Conservation (phyloP, 2,113 vertebrate species). For the Pogonocichla stellata region DNA sequence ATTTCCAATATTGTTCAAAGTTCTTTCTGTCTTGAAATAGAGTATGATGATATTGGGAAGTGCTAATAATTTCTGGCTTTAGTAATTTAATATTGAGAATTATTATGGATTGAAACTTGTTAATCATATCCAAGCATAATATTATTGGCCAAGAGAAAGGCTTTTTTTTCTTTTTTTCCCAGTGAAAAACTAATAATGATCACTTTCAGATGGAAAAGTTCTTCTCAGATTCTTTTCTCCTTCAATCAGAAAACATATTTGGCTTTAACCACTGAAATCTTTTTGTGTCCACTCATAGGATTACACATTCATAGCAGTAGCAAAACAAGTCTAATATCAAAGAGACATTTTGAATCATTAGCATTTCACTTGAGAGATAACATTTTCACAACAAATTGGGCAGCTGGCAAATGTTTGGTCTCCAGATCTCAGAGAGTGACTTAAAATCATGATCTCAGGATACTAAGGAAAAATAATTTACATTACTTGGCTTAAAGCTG, state of each 20-base stretch:
- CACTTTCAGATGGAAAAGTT: not conserved
- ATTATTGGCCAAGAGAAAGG: not conserved
- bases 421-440: not conserved
- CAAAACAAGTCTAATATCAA: not conserved
- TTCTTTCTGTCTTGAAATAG: not conserved
- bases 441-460: slow-evolving; percentile 26
- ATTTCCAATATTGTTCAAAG: not conserved
- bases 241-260: not conserved
- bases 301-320: not conserved
- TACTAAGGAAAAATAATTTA: slow-evolving; percentile 13
- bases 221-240: not conserved
- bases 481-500: not conserved
- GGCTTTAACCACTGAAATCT: not conserved
- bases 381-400: slow-evolving; percentile 55
- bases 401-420: slow-evolving; percentile 38
- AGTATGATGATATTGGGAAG: not conserved
- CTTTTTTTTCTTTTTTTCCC: not conserved
- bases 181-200: not conserved
- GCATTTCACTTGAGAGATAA: slow-evolving; percentile 39
- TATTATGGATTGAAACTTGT: not conserved
- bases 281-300: not conserved
- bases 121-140: not conserved
- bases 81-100: not conserved
- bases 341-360: slow-evolving; percentile 12
- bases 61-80: not conserved